A percentile compares a stretch with the other conserved stretches of the same genome.
These are phyloP conservation scores for Alloplasta piceator DNA, from an alignment of 2,888 invertebrate species.

Conservation along the genomic window DNA sequence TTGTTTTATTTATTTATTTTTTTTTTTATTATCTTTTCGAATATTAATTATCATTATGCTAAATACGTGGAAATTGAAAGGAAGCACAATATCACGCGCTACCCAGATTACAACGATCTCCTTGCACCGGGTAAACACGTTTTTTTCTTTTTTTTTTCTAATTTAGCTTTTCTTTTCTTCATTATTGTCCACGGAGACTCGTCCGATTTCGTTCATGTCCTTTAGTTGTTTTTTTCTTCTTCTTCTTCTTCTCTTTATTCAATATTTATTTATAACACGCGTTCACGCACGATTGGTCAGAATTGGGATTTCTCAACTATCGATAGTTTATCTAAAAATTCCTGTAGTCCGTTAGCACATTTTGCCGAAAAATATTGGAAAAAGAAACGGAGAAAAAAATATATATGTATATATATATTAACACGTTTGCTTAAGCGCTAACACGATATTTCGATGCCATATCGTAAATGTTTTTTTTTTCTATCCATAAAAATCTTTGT, in stretches of 20 bases:
- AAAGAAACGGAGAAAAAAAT: constrained; percentile 5
- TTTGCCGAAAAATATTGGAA: constrained; percentile 34
- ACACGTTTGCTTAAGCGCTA: constrained; percentile 32
- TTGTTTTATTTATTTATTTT: constrained; percentile 29
- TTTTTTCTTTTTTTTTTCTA: constrained; percentile 37
- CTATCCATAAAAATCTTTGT: background rate
- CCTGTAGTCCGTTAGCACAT: constrained; percentile 43
- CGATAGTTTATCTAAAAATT: constrained; percentile 33
- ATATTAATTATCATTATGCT: constrained; percentile 47
- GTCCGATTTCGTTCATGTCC: constrained; percentile 57
- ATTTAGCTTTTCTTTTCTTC: constrained; percentile 25
- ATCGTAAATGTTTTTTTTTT: constrained; percentile 21
- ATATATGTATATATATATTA: constrained; percentile 9
- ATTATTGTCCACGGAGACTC: constrained; percentile 69
- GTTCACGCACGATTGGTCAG: constrained; percentile 59
- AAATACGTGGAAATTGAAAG: constrained; percentile 66
- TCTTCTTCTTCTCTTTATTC: constrained; percentile 21
- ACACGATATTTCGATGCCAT: background rate
- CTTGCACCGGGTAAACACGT: constrained; percentile 46
- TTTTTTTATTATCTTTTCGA: constrained; percentile 14
- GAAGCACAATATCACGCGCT: constrained; percentile 67
- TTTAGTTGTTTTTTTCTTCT: constrained; percentile 41
- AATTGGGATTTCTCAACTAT: constrained; percentile 54
- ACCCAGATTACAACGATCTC: constrained; percentile 30
- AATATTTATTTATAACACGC: constrained; percentile 46